Evolutionary conservation across 1,140 invertebrate species (phyloP), one percentile per base, ranked within the genome.

Genomic region (Halictus rubicundus): DNA sequence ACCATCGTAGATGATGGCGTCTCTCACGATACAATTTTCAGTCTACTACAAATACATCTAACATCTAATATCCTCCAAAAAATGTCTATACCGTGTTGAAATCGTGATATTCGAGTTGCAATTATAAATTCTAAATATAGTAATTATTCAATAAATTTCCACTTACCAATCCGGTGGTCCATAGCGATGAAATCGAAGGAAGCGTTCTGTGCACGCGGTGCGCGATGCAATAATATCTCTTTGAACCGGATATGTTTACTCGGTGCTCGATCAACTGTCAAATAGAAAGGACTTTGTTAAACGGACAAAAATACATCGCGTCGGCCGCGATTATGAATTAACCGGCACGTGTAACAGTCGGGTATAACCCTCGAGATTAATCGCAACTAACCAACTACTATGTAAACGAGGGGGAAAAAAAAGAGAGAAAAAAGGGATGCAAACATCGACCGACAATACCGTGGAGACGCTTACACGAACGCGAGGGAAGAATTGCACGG

Each of bases 161-260:
- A 83, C 83, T 85, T n/a, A 84, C 84, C 77, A 12, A 77, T 74
- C 8, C 63, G 81, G 42, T 87, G 85, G 59, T 88, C 86, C 84
- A 87, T 88, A 46, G 70, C 66, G 61, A 80, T 49, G 59, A 78
- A 52, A 68, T 60, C 64, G 25, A 70, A 46, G 72, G 66, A 66
- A 65, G 79, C 6, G 72, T 72, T 71, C 7, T 46, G 72, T 59
- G 59, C 57, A 73, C 76, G 32, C 32, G 32, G 32, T 32, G 54
- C 78, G 72, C 84, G 79, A 64, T 72, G 72, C 64, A 59, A 64
- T 63, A 77, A 76, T 6, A 16, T 60, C 49, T 49, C 68, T 70
- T 65, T 80, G 37, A 42, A n/a, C 23, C 76, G n/a, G 14, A 61
- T 63, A 68, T 77, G 78, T 83, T 87, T 80, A 76, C 72, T 68